Evolutionary conservation across 2,888 invertebrate genomes (phyloP).

Genomic region (Pheosia gnoma): DNA sequence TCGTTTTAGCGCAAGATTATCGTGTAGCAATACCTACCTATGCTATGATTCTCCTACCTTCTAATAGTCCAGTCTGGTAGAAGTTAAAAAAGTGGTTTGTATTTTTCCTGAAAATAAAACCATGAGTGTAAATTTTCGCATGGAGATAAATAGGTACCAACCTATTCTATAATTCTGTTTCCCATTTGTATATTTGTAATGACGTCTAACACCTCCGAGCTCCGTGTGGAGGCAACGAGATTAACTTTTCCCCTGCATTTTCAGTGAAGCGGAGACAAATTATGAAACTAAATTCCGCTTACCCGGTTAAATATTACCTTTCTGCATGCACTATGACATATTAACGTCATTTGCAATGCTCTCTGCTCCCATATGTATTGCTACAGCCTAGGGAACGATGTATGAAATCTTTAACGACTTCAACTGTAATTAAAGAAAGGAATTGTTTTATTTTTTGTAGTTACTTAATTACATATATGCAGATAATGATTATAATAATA

Average conservation of each 20-base stretch:
- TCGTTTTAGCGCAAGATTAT: too few relatives aligned
- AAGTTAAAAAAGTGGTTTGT: too few relatives aligned
- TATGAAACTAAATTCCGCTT: slow-evolving; percentile 50
- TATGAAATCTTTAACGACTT: not conserved
- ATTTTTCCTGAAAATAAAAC: too few relatives aligned
- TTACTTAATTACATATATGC: too few relatives aligned
- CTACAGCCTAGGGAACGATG: not conserved
- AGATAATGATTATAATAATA: too few relatives aligned
- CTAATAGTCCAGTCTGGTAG: too few relatives aligned
- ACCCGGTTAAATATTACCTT: slow-evolving; percentile 45
- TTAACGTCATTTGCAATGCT: slow-evolving; percentile 48
- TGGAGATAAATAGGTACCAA: not conserved
- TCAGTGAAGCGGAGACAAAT: slow-evolving; percentile 46
- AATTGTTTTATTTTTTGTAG: too few relatives aligned
- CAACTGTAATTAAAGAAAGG: too few relatives aligned
- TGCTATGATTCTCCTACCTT: too few relatives aligned
- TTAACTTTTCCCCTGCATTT: slow-evolving; percentile 37
- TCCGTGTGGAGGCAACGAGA: slow-evolving; percentile 10
- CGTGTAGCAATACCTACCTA: too few relatives aligned
- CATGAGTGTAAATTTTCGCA: too few relatives aligned
- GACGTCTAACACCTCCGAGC: slow-evolving; percentile 9
- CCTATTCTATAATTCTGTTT: too few relatives aligned
- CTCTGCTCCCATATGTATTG: not conserved
- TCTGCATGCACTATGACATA: slow-evolving; percentile 52
- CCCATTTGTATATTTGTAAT: not conserved